phyloP scores from a whole-genome alignment of 1,140 invertebrate species.

The Drosophila triauraria region DNA sequence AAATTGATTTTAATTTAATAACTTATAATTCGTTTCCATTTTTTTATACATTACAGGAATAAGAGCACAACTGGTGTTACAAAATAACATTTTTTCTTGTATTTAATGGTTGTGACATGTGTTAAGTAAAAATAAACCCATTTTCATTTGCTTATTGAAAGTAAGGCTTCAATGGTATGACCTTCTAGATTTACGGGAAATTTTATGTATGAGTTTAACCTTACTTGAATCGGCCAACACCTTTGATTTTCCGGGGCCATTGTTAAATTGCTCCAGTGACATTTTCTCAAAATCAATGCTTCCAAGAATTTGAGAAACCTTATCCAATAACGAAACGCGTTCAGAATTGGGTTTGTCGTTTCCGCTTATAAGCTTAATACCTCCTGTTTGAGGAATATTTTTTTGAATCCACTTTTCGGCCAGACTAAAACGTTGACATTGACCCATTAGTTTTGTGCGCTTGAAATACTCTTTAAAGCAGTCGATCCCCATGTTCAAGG shows the following conservation, averaged over 20 bases:
- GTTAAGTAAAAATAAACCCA: too few relatives aligned
- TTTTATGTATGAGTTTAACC: neutral
- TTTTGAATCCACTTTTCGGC: neutral
- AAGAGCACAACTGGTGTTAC: too few relatives aligned
- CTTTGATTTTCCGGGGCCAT: conserved; percentile 5
- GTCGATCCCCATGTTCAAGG: neutral
- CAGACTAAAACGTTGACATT: neutral
- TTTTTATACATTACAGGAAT: too few relatives aligned
- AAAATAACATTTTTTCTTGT: too few relatives aligned
- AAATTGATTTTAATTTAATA: too few relatives aligned
- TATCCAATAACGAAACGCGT: neutral
- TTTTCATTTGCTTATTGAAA: too few relatives aligned
- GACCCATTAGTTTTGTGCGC: neutral
- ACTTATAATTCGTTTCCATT: too few relatives aligned
- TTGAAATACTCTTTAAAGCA: neutral
- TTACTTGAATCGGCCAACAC: conserved; percentile 7
- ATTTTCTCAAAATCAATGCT: neutral
- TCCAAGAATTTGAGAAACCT: neutral
- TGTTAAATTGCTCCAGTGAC: neutral
- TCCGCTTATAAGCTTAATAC: too few relatives aligned
- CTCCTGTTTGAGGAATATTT: neutral
- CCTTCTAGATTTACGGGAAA: neutral
- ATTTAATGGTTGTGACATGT: too few relatives aligned
- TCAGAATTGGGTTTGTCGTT: neutral
- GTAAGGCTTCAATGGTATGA: too few relatives aligned